Evolutionary conservation across 1,140 invertebrate genomes (phyloP).

Genomic region (Myzus persicae): DNA sequence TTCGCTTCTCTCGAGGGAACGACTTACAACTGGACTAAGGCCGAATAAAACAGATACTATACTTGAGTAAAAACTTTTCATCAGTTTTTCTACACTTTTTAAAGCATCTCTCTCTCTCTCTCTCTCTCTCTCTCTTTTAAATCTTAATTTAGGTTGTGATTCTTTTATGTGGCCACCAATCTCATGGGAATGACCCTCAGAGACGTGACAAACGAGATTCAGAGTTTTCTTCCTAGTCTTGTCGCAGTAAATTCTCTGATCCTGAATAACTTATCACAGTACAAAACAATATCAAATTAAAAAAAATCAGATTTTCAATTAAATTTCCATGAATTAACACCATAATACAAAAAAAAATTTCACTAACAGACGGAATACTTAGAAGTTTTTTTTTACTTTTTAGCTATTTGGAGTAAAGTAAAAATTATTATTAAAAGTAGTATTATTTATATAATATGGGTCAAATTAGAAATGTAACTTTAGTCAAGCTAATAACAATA

Average conservation of each 20-base stretch:
- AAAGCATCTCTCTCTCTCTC: neutral
- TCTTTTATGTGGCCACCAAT: constrained; percentile 47
- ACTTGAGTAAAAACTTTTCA: constrained; percentile 38
- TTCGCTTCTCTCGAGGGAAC: neutral
- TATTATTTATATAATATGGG: neutral
- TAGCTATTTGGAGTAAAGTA: neutral
- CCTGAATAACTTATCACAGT: constrained; percentile 8
- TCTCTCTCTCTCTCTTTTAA: neutral
- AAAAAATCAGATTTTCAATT: neutral
- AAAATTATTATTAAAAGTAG: neutral
- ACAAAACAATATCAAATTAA: constrained; percentile 32
- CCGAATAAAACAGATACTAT: constrained; percentile 1
- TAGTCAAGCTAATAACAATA: neutral
- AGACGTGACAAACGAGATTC: constrained; percentile 51
- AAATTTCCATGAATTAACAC: neutral
- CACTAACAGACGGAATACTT: neutral
- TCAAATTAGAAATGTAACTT: neutral
- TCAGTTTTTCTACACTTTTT: constrained; percentile 49
- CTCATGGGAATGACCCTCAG: constrained; percentile 27
- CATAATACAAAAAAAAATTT: neutral
- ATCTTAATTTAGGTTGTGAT: constrained; percentile 52
- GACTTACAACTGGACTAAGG: neutral
- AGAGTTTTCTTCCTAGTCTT: neutral
- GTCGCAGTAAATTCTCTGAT: constrained; percentile 8
- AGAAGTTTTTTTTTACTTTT: neutral